Conservation (phyloP, 2,113 vertebrate genomes). For the Brachionichthys hirsutus region DNA sequence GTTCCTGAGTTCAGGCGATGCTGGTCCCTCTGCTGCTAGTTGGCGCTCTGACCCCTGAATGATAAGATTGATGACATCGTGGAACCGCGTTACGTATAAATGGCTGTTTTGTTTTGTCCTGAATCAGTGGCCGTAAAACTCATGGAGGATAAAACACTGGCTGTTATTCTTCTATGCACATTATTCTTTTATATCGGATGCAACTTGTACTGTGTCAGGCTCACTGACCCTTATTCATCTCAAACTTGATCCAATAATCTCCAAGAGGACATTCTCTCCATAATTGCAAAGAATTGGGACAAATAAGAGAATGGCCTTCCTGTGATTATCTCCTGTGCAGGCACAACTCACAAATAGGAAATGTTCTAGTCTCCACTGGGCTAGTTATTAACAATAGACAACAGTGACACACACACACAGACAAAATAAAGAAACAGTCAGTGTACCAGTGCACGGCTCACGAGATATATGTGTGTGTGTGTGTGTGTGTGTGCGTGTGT, state of each 20-base stretch:
- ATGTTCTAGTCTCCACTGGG: constrained; percentile 12
- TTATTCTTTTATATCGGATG: constrained; percentile 1
- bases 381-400: constrained; percentile 32
- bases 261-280: constrained; percentile 32
- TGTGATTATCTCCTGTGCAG: constrained; percentile 31
- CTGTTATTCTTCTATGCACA: neutral
- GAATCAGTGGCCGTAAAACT: no score
- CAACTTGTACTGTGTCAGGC: constrained; percentile 11
- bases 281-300: constrained; percentile 32
- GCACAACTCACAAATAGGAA: constrained; percentile 21
- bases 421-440: neutral
- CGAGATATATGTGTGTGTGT: no score
- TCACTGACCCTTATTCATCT: constrained; percentile 10
- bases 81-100: no score
- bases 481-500: no score
- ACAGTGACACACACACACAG: neutral
- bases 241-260: constrained; percentile 16
- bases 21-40: no score
- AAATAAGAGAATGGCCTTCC: constrained; percentile 56
- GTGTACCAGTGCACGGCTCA: no score
- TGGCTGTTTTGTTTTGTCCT: no score
- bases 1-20: no score
- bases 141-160: no score
- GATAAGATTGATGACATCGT: no score
- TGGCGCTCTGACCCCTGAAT: no score